phyloP scores from a whole-genome alignment of 2,113 vertebrate species.

The Chaenogobius annularis region DNA sequence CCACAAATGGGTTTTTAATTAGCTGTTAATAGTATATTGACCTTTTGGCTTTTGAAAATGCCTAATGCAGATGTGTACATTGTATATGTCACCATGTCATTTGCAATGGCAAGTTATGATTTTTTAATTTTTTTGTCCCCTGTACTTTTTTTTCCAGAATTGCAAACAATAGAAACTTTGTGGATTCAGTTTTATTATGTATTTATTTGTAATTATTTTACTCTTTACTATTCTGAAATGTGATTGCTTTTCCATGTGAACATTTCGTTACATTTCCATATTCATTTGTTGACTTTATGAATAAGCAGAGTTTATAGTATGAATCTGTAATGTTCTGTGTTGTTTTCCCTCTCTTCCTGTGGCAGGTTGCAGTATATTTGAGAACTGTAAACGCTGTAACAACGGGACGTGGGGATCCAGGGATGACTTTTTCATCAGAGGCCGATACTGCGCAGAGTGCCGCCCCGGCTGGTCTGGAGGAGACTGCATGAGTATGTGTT shows the following conservation, averaged over 20 bases:
- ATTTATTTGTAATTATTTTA: not conserved
- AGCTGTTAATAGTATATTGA: not conserved
- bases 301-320: too few species aligned
- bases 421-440: constrained; percentile 93
- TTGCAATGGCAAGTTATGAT: not conserved
- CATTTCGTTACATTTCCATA: too few species aligned
- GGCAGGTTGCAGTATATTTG: constrained; percentile 89
- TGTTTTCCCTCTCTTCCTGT: not conserved
- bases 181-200: not conserved
- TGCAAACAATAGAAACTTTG: not conserved
- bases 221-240: too few species aligned
- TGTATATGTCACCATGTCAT: not conserved
- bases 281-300: not conserved
- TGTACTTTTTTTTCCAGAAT: not conserved
- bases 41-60: not conserved
- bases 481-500: constrained; percentile 92
- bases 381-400: constrained; percentile 95
- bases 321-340: not conserved
- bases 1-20: not conserved
- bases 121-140: not conserved
- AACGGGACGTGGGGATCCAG: constrained; percentile 93
- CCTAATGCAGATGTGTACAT: not conserved
- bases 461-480: constrained; percentile 95
- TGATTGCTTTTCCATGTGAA: too few species aligned
- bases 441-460: constrained; percentile 91